Evolutionary conservation across 92 coral and sea anemone species (phyloP).

Genomic region (Parazoanthus darwini): DNA sequence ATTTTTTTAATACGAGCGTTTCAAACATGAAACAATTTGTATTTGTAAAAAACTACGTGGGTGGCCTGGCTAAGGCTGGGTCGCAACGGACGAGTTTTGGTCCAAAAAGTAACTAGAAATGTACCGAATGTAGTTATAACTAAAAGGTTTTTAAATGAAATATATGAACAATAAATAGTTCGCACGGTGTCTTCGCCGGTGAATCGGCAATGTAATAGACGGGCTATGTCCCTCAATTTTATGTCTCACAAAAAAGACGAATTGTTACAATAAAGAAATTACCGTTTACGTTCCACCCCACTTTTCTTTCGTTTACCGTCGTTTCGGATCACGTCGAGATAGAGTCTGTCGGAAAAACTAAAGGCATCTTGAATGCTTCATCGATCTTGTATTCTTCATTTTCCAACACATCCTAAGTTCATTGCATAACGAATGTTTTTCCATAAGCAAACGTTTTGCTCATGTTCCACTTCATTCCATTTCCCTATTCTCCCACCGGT

Average conservation of each 20-base stretch:
- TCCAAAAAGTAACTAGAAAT: background rate
- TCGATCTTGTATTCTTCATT: conserved; percentile 84
- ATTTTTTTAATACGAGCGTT: background rate
- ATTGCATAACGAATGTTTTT: background rate
- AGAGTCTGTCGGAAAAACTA: too few species aligned
- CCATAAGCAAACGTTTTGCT: background rate
- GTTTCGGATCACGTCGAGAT: too few species aligned
- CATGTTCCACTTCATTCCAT: background rate
- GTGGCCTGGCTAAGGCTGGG: background rate
- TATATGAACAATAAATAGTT: background rate
- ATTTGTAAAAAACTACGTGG: background rate
- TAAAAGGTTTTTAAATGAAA: background rate
- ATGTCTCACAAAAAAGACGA: background rate
- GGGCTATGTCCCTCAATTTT: background rate
- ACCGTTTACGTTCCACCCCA: background rate
- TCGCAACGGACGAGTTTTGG: background rate
- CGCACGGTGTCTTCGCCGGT: background rate
- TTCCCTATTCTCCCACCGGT: background rate
- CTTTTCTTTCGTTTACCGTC: too few species aligned
- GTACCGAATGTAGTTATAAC: background rate
- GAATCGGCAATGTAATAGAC: background rate
- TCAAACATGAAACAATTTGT: background rate
- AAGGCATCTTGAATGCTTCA: conserved; percentile 71
- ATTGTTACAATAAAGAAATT: too few species aligned
- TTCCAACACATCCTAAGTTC: conserved; percentile 67